phyloP scores from a whole-genome alignment of 2,797 vertebrate species.

The Champsocephalus gunnari region DNA sequence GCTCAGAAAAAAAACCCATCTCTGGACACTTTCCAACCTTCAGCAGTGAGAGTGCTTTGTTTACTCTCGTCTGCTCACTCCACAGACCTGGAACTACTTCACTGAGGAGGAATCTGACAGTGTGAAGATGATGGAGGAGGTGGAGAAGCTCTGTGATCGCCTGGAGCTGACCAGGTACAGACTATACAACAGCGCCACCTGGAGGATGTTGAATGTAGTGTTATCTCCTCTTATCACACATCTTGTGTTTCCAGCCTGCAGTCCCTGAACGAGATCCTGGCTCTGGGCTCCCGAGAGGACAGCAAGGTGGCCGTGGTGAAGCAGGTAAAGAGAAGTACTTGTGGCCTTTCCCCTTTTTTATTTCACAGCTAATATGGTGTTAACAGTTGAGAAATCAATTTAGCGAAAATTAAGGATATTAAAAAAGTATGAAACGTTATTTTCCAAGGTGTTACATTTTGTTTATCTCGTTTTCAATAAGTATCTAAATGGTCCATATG shows the following conservation, averaged over 20 bases:
- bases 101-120: conserved; percentile 91
- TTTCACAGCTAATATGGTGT: background rate
- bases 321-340: conserved; percentile 84
- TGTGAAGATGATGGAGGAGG: conserved; percentile 99
- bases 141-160: conserved; percentile 98
- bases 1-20: no score
- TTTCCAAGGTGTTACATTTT: no score
- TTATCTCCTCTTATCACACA: background rate
- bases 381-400: no score
- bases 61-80: background rate
- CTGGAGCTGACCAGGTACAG: conserved; percentile 93
- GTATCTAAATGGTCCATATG: no score
- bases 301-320: conserved; percentile 92
- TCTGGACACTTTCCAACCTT: background rate
- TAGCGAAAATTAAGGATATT: no score
- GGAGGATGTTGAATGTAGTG: background rate
- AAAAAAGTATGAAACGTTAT: no score
- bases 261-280: conserved; percentile 93
- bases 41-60: rapidly evolving
- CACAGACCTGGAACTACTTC: conserved; percentile 98
- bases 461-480: no score
- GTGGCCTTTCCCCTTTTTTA: background rate
- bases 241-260: conserved; percentile 88
- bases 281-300: conserved; percentile 90
- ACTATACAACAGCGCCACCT: no score